Evolutionary conservation across 1,140 invertebrate species (phyloP), one percentile per base, ranked within the genome.

Genomic region (Anadara kagoshimensis): DNA sequence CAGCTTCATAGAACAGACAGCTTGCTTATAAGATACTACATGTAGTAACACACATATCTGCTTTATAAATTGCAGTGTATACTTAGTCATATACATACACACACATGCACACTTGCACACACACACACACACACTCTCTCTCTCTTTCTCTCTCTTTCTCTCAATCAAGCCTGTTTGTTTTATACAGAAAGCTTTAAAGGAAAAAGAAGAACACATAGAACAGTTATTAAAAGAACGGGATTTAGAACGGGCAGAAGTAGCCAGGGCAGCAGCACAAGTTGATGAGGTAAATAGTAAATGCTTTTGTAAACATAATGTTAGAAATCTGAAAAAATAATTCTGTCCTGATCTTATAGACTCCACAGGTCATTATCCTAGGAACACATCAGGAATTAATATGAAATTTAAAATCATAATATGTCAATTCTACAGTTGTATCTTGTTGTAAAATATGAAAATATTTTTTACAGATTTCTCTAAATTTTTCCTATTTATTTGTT

Each of bases 181-280:
- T 36, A 36, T 36, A 47, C 86, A 98, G 96, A 96, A 97, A 86
- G 90, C 95, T 36, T 89, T 98, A 69, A 94, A 95, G 86, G 96
- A 98, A 87, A 98, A 97, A 87, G 95, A 97, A 85, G 93, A 95
- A 73, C 95, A 98, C 83, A 94, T 98, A 79, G 95, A 97, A 84
- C 93, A 95, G 82, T 90, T 98, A 53, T 92, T 97, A 86, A 94
- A 94, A 72, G 96, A 98, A 86, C 89, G 95, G 66, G 96, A 98
- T 83, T 86, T 97, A 74, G 97, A 98, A 88, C 91, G 96, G 80
- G 92, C 94, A 57, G 95, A 96, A 88, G 91, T 95, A 89, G 92
- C 91, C 84, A 92, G 92, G 87, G 92, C 93, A 51, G 92, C 94
- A 4, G 92, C 89, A 78, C 93, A 94, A 83, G 92, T 92, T 16